Base-by-base conservation (phyloP, 1,140 invertebrate species). In the Drosophila hydei region DNA sequence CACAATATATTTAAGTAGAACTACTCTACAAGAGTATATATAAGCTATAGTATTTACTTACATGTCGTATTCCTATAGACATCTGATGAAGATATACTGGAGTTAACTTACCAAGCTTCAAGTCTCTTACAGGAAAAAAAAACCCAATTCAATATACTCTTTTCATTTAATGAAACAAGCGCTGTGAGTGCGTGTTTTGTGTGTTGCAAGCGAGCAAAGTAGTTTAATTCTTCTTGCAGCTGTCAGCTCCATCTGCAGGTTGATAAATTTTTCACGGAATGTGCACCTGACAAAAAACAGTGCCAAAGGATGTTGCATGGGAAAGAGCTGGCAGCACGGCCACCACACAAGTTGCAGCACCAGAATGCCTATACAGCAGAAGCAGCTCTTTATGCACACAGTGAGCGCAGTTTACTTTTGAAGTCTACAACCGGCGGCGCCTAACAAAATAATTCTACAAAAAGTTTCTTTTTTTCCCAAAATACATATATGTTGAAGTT, bases 211-310 rank as follows among this genome's bases (percentile, higher is more conserved):
- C 9, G n/a, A 16, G 36, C 23, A 43, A 43, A 43, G 54, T 56
- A 56, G 38, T 56, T 56, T 25, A 43, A 56, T 43, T 21, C 54
- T 43, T 43, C 38, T 43, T 56, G 21, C 4, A 43, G 8, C 38
- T 56, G 54, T 56, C 54, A 56, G 54, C 54, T 43, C 21, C 54
- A 56, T 18, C 54, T 43, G 54, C 38, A 43, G 11, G 38, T 27
- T 56, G 36, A 56, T 56, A 56, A 27, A 42, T 56, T 40, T 42
- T 12, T 43, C 21, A 43, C 54, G 54, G 54, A 27, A 16, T 43
- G 54, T 27, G 54, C 38, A 42, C 54, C 43, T 27, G 54, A 56
- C 38, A 42, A 43, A 56, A 43, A 43, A 12, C 54, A n/a, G 38
- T 43, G 54, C 40, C 23, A 56, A 25, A 40, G 54, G 40, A 56